A percentile compares a stretch with the other conserved stretches of the same genome.
Evolutionary conservation across 2,797 vertebrate species (phyloP).

Genomic region (Natrix natrix): DNA sequence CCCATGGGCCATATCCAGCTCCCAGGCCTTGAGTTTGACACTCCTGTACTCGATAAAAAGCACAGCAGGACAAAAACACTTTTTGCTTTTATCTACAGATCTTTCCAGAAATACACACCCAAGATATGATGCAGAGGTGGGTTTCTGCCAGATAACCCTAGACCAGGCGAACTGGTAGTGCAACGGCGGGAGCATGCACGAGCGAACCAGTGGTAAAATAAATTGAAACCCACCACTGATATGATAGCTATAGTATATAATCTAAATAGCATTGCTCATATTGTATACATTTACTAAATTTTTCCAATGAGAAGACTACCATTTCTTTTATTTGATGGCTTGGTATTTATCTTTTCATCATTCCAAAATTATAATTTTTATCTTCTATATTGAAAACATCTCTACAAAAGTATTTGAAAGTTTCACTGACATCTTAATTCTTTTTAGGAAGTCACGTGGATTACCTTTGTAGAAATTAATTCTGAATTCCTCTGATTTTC

Average conservation of each 20-base stretch:
- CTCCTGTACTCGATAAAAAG: neutral
- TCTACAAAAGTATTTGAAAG: neutral
- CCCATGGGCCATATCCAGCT: too few relatives aligned
- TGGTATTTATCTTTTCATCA: neutral
- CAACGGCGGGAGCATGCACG: too few relatives aligned
- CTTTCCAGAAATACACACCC: neutral
- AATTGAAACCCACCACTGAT: neutral
- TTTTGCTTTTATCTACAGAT: neutral
- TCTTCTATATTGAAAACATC: neutral
- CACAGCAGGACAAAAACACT: neutral
- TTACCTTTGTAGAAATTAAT: neutral
- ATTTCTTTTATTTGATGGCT: neutral
- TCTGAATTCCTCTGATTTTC: neutral
- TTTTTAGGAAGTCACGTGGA: neutral
- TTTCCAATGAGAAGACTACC: neutral
- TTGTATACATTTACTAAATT: neutral
- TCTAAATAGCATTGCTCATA: neutral
- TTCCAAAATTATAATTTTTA: neutral
- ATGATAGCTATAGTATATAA: neutral
- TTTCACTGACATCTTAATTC: neutral
- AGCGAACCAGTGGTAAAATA: too few relatives aligned
- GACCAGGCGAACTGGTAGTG: too few relatives aligned
- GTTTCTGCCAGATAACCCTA: too few relatives aligned
- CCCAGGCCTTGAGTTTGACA: too few relatives aligned
- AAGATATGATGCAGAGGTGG: neutral